Percentiles rank a stretch among this genome's conserved stretches.
Evolutionary conservation across 64 coral and sea anemone species (phyloP).

Genomic region (Actinia tenebrosa): DNA sequence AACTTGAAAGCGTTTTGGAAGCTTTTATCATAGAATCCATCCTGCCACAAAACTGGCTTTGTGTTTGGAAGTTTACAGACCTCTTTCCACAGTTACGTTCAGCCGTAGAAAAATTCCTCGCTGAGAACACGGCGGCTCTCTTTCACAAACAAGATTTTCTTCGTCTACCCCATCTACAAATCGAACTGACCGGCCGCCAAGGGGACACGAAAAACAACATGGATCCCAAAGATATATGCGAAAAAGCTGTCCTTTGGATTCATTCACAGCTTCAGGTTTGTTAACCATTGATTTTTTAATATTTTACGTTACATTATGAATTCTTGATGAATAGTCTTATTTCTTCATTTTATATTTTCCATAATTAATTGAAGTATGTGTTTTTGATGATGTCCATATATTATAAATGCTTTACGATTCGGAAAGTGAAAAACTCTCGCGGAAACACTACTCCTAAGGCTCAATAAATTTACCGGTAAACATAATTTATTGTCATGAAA

Average conservation of each 20-base stretch:
- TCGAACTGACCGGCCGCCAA: constrained; percentile 59
- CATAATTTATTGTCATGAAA: neutral
- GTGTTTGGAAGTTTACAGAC: constrained; percentile 56
- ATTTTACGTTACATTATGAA: neutral
- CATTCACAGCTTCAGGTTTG: constrained; percentile 80
- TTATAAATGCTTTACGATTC: neutral
- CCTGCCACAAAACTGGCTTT: constrained; percentile 58
- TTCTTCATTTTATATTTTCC: neutral
- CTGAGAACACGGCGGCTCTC: constrained; percentile 44
- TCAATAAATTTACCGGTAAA: neutral
- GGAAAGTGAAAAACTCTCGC: neutral
- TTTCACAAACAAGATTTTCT: constrained; percentile 82
- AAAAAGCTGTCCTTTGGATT: constrained; percentile 59
- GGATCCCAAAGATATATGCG: constrained; percentile 59
- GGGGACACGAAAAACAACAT: constrained; percentile 40
- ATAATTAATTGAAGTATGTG: neutral
- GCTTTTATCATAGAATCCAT: constrained; percentile 52
- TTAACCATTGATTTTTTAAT: neutral
- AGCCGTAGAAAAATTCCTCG: constrained; percentile 68
- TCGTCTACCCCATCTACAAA: constrained; percentile 53
- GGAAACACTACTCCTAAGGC: neutral
- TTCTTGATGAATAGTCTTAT: constrained; percentile 2
- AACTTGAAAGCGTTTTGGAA: constrained; percentile 44
- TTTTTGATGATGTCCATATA: neutral
- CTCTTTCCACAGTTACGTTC: constrained; percentile 27